These are phyloP conservation scores for Trematomus bernacchii DNA, from an alignment of 2,797 vertebrate genomes.

Conservation along the genomic window DNA sequence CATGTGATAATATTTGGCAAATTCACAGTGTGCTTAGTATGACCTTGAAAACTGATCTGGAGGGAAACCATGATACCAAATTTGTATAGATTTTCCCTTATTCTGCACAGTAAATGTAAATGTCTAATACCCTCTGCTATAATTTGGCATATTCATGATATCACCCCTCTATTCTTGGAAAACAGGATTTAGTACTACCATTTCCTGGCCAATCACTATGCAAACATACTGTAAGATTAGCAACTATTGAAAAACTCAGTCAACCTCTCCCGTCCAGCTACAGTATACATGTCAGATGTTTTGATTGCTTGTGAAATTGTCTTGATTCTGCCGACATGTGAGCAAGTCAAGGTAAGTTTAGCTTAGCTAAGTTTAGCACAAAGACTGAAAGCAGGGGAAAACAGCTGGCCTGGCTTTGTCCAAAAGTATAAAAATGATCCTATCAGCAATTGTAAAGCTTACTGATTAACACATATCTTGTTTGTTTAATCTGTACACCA, in stretches of 20 bases:
- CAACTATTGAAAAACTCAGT: background rate
- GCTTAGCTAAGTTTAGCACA: background rate
- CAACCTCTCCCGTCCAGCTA: background rate
- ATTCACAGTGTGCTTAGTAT: background rate
- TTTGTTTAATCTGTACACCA: background rate
- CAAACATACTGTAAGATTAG: constrained; percentile 30
- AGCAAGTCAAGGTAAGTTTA: no score
- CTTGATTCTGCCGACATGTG: background rate
- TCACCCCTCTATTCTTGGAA: constrained; percentile 42
- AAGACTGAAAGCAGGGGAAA: background rate
- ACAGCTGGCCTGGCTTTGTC: background rate
- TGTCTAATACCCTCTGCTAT: constrained; percentile 8
- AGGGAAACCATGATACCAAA: background rate
- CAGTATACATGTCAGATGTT: constrained; percentile 1
- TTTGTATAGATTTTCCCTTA: constrained; percentile 16
- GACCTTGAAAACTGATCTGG: constrained; percentile 2
- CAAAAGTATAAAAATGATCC: no score
- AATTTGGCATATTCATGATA: constrained; percentile 18
- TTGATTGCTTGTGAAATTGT: background rate
- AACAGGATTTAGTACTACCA: constrained; percentile 20
- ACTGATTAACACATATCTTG: background rate
- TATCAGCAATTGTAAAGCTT: no score
- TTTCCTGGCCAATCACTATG: constrained; percentile 14
- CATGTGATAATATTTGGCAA: background rate
- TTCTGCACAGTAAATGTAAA: constrained; percentile 3